Evolutionary conservation across 2,888 invertebrate genomes (phyloP).

Genomic region (Cataglyphis rosenhaueri): DNA sequence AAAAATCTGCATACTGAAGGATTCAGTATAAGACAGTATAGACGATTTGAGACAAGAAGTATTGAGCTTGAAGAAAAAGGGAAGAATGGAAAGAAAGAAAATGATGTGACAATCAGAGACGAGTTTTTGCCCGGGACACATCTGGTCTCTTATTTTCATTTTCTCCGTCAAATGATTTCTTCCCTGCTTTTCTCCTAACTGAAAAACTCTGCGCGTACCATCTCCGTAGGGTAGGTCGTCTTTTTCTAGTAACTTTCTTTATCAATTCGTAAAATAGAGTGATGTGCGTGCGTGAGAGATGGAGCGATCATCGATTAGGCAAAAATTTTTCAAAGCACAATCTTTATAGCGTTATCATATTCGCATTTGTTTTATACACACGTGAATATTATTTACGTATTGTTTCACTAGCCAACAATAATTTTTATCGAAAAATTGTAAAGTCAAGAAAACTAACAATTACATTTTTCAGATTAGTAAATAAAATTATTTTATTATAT

Average conservation of each 20-base stretch:
- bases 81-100: conserved; percentile 60
- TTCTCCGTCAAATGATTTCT: conserved; percentile 74
- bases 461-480: neutral
- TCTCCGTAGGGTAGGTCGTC: conserved; percentile 34
- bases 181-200: conserved; percentile 59
- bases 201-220: conserved; percentile 63
- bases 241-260: conserved; percentile 21
- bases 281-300: conserved; percentile 13
- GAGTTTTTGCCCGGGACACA: conserved; percentile 73
- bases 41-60: conserved; percentile 23
- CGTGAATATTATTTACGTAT: too few species aligned
- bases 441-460: neutral
- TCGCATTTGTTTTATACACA: neutral
- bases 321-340: conserved; percentile 47
- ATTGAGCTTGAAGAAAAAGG: conserved; percentile 50
- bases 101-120: conserved; percentile 70
- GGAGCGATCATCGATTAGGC: conserved; percentile 58
- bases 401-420: neutral
- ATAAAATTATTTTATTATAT: neutral
- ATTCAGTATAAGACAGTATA: neutral
- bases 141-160: conserved; percentile 78
- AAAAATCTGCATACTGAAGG: conserved; percentile 23
- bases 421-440: neutral
- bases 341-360: neutral
- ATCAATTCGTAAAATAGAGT: conserved; percentile 36